Base-by-base conservation (phyloP, 1,140 invertebrate genomes). In the Proales similis region DNA sequence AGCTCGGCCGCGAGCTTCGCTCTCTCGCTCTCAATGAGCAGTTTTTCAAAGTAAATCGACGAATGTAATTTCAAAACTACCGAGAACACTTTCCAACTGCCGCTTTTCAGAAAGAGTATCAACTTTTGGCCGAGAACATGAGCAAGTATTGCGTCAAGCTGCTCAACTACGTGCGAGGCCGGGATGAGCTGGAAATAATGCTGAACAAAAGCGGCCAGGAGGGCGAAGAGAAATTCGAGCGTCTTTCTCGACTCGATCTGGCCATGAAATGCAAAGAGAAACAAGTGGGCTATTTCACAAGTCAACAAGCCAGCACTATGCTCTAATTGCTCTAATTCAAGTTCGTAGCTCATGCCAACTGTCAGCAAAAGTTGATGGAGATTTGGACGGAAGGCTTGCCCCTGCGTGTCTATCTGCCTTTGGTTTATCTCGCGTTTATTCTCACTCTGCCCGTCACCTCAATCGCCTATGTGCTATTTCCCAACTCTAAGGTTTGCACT, bases 1-100 rank as follows among this genome's bases (percentile, higher is more conserved):
- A 77, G 60, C 71, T 85, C 20, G 77, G 78, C 0, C 63, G 70
- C 1, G 82, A 84, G 62, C 69, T 85, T 11, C 69, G 67, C 1
- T 65, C 38, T 9, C 30, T 63, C 12, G 24, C 45, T 14, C 36
- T 38, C 48, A 47, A 63, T 39, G 61, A 63, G 32, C 48, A 63
- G 39, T 63, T 48, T 48, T 63, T 63, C 24, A 47, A 48, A 69
- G 64, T 65, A 14, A 65, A 57, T 30, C 4, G 14, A 27, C 1
- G 17, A 42, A 29, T 7, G 1, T n/a, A 14, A 14, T 48, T 4
- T 12, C 19, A 4, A 14, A 1, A 14, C 3, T 47, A 19, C 17
- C 19, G 12, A 43, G 47, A 4, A n/a, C n/a, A n/a, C n/a, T n/a
- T 45, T 6, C 14, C 24, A 22, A 27, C 4, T 11, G 4, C 57